Conservation (phyloP, 2,797 vertebrate genomes). For the Paramormyrops hopkinsi region DNA sequence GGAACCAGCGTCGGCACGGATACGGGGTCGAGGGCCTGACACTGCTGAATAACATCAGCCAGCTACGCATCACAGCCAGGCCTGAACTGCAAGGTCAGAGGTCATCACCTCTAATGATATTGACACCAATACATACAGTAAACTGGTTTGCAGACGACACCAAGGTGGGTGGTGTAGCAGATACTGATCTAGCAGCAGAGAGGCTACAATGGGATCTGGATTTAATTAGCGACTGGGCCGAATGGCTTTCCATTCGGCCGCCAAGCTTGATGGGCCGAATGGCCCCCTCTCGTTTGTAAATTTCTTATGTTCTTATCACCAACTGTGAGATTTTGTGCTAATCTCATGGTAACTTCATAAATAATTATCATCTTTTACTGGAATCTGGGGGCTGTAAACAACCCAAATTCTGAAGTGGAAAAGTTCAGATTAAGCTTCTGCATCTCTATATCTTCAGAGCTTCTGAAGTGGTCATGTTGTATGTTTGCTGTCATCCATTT, state of each 20-base stretch:
- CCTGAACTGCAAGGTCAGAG: slow-evolving; percentile 63
- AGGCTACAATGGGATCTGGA: too few species aligned
- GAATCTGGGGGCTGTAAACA: background rate
- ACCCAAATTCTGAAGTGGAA: background rate
- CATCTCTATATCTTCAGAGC: background rate
- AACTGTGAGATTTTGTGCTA: background rate
- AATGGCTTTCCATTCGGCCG: too few species aligned
- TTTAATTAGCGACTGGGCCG: too few species aligned
- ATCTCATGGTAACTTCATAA: background rate
- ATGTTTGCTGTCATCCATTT: background rate
- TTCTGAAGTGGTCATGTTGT: background rate
- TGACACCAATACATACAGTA: too few species aligned
- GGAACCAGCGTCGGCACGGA: slow-evolving; percentile 22
- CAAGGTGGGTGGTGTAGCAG: too few species aligned
- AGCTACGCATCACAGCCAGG: slow-evolving; percentile 60
- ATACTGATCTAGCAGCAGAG: too few species aligned
- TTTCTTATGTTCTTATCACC: background rate
- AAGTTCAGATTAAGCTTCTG: background rate
- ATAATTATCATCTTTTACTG: background rate
- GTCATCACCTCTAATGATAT: background rate
- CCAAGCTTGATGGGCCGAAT: too few species aligned
- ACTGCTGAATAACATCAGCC: slow-evolving; percentile 51
- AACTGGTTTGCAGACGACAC: too few species aligned
- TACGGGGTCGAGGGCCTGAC: slow-evolving; percentile 39
- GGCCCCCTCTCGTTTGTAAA: too few species aligned